Conservation (phyloP, 1,140 invertebrate species). For the Drosophila jambulina region DNA sequence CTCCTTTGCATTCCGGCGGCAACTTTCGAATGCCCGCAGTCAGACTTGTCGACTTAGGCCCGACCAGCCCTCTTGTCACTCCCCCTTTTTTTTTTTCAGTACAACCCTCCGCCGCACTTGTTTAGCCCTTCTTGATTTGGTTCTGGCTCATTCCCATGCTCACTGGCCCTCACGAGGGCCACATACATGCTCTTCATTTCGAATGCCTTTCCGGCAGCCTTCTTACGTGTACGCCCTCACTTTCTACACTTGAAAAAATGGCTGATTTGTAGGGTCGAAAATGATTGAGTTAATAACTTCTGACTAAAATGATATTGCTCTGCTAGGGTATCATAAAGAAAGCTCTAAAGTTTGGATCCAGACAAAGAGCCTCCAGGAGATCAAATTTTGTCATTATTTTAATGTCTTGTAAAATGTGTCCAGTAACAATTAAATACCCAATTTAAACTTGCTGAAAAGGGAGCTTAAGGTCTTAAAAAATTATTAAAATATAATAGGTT, state of each 20-base stretch:
- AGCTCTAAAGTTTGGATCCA: too few species aligned
- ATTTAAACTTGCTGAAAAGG: too few species aligned
- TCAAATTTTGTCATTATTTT: too few species aligned
- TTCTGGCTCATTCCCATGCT: constrained; percentile 14
- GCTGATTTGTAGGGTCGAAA: too few species aligned
- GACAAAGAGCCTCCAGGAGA: too few species aligned
- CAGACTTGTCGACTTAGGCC: constrained; percentile 76
- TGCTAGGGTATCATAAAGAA: too few species aligned
- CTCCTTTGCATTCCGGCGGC: constrained; percentile 57
- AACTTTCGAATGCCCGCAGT: constrained; percentile 63
- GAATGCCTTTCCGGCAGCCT: constrained; percentile 53
- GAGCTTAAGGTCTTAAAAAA: too few species aligned
- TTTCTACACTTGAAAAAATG: constrained; percentile 4
- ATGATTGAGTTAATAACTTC: too few species aligned
- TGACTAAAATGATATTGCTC: too few species aligned
- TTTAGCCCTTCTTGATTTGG: constrained; percentile 30
- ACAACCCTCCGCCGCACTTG: neutral
- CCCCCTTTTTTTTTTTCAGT: constrained; percentile 15
- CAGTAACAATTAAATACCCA: too few species aligned
- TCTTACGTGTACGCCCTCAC: constrained; percentile 23
- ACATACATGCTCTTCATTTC: constrained; percentile 76
- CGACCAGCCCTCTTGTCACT: constrained; percentile 20
- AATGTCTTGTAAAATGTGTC: too few species aligned
- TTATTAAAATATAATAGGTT: too few species aligned
- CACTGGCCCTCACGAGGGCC: constrained; percentile 40